phyloP scores from a whole-genome alignment of 2,113 vertebrate genomes.

The Oreamnos americanus region DNA sequence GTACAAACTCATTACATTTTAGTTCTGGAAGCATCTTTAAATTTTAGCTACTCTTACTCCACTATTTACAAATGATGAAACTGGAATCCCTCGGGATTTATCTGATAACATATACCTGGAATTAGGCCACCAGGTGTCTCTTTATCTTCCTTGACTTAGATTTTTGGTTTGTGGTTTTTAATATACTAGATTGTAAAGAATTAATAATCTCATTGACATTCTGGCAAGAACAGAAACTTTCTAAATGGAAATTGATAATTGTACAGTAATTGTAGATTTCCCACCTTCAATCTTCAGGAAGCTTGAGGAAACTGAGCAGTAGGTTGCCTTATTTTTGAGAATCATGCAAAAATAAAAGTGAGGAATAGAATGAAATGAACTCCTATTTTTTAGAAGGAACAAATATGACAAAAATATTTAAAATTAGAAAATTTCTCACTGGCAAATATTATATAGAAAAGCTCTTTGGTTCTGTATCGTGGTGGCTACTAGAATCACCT shows the following conservation, averaged over 20 bases:
- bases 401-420: not conserved
- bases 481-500: not conserved
- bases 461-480: not conserved
- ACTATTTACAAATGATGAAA: not conserved
- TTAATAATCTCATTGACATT: not conserved
- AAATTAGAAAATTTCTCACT: not conserved
- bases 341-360: not conserved
- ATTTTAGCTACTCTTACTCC: not conserved
- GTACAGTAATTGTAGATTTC: not conserved
- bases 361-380: not conserved
- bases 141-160: not conserved
- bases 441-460: not conserved
- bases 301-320: not conserved
- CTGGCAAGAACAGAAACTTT: not conserved
- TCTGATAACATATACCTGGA: not conserved
- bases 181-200: not conserved
- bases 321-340: not conserved
- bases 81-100: not conserved
- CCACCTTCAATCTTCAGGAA: not conserved
- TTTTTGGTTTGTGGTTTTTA: not conserved
- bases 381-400: not conserved
- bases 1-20: not conserved
- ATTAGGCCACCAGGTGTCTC: not conserved
- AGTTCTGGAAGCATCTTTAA: not conserved
- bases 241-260: not conserved